Evolutionary conservation across 2,888 invertebrate species (phyloP), one percentile per base, ranked within the genome.

Genomic region (Monopis laevigella): DNA sequence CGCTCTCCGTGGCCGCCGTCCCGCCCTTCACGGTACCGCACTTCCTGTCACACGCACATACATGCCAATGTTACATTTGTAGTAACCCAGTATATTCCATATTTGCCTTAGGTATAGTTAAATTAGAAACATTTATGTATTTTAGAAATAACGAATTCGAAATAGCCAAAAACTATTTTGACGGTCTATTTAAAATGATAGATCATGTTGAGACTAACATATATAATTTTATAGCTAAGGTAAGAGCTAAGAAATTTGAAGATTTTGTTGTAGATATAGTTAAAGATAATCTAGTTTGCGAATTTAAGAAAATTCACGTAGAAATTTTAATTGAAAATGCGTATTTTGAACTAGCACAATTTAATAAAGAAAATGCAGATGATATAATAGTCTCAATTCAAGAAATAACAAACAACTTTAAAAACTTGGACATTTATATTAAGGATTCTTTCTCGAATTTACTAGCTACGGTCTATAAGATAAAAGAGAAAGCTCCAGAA

Each of bases 81-180:
- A 28, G 48, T 0, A 54, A 55, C 1, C 67, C 67, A 0, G 41
- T 40, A 0, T 55, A 55, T 12, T 38, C 50, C 0, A 48, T 70
- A 0, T 18, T 73, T 1, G 51, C 63, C 0, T 62, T 59, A 3
- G 45, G 51, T 1, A 57, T 59, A 0, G 50, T 52, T 0, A 56
- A 58, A 0, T 24, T 74, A 0, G 72, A 80, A 52, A 65, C 73
- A 0, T 52, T 64, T 0, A 54, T 59, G 48, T 72, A 70, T 42
- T 72, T 59, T 35, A 55, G 67, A 13, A 57, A 59, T 0, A 62
- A 65, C 12, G 72, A 77, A 10, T 44, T 41, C 0, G 58, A 60
- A 2, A 66, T 70, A 10, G 73, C 78, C 0, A 52, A 47, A 0
- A 66, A 70, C 43, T 75, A 75, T 30, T 77, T 65, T 46, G 55